A percentile compares a stretch with the other conserved stretches of the same genome.
Conservation (phyloP, 1,140 invertebrate genomes). For the Drosophila pallidifrons region DNA sequence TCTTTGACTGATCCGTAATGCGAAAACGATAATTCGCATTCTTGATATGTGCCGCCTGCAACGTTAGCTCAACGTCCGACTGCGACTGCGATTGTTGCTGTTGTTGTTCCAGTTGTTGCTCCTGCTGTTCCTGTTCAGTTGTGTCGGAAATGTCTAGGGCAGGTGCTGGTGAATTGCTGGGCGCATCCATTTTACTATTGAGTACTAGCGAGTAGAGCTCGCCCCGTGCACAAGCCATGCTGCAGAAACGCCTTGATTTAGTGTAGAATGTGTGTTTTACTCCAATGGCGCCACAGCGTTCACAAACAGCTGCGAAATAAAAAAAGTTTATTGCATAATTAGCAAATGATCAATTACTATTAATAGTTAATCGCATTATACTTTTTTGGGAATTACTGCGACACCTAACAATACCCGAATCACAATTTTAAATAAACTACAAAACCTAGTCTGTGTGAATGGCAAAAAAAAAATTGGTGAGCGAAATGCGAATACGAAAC, state of each 20-base stretch:
- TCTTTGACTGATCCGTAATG: conserved; percentile 82
- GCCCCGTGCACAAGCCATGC: conserved; percentile 90
- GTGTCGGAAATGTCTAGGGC: conserved; percentile 46
- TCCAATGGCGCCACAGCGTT: conserved; percentile 94
- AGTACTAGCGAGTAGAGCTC: conserved; percentile 85
- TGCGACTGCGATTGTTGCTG: conserved; percentile 51
- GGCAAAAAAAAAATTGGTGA: too few species aligned
- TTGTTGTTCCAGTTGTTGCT: conserved; percentile 38
- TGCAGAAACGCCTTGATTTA: conserved; percentile 92
- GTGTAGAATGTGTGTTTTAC: conserved; percentile 96
- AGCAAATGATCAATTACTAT: too few species aligned
- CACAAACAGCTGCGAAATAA: conserved; percentile 91
- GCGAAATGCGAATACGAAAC: too few species aligned
- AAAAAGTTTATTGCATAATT: neutral
- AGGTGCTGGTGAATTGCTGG: conserved; percentile 67
- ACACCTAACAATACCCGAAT: neutral
- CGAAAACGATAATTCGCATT: conserved; percentile 84
- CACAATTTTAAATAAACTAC: too few species aligned
- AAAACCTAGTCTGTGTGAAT: too few species aligned
- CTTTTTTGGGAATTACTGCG: neutral
- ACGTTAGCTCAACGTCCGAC: conserved; percentile 75
- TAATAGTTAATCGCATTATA: neutral
- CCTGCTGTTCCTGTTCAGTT: conserved; percentile 1
- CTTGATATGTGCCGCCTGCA: conserved; percentile 79
- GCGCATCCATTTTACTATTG: conserved; percentile 71